phyloP scores from a whole-genome alignment of 2,797 vertebrate species.

The Moxostoma hubbsi region DNA sequence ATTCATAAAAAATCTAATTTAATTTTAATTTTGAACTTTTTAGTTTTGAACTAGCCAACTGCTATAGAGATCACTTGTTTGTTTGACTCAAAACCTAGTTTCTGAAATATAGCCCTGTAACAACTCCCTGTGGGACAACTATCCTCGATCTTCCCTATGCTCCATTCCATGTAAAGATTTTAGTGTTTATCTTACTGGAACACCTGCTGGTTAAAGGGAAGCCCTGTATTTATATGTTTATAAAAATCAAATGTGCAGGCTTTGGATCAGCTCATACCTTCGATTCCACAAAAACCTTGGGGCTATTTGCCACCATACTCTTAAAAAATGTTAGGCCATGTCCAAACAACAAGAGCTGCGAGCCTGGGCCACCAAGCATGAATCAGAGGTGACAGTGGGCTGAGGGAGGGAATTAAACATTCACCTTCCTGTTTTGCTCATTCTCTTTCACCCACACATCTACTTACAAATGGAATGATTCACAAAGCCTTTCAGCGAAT shows the following conservation, averaged over 20 bases:
- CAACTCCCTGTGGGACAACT: too few relatives aligned
- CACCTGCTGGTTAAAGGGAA: not conserved
- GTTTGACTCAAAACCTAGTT: too few relatives aligned
- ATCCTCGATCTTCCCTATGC: not conserved
- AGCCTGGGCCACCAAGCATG: not conserved
- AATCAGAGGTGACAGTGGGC: conserved; percentile 34
- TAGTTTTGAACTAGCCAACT: too few relatives aligned
- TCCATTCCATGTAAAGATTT: not conserved
- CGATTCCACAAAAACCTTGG: not conserved
- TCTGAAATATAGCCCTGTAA: too few relatives aligned
- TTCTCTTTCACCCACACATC: conserved; percentile 17
- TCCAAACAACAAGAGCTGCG: not conserved
- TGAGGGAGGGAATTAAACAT: conserved; percentile 46
- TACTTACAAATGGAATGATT: conserved; percentile 42
- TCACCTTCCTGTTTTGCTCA: conserved; percentile 2
- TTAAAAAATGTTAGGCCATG: conserved; percentile 16
- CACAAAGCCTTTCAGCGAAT: conserved; percentile 49
- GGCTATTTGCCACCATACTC: not conserved
- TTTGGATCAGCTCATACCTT: not conserved
- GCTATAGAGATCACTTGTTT: too few relatives aligned
- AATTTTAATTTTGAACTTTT: too few relatives aligned
- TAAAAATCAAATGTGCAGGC: conserved; percentile 2
- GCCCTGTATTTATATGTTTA: not conserved
- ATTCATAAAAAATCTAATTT: too few relatives aligned
- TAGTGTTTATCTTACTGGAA: not conserved